phyloP scores from a whole-genome alignment of 2,888 invertebrate genomes.

The Microctonus aethiopoides region DNA sequence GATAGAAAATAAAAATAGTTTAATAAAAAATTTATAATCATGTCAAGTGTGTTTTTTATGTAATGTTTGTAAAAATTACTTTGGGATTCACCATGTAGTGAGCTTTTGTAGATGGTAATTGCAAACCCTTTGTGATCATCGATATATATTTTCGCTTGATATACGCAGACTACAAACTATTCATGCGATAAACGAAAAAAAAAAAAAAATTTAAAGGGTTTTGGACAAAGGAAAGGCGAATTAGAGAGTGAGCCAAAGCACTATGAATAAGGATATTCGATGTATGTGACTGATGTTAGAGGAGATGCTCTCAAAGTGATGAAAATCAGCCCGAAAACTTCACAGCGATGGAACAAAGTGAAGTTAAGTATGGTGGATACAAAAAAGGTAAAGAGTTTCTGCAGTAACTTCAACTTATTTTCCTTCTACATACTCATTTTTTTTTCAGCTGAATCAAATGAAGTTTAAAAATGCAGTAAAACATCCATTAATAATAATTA shows the following conservation, averaged over 20 bases:
- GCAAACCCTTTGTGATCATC: conserved; percentile 39
- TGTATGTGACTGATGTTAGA: conserved; percentile 22
- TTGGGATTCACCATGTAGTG: conserved; percentile 1
- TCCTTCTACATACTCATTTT: neutral
- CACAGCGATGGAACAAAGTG: neutral
- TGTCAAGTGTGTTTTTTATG: too few species aligned
- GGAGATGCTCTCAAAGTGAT: conserved; percentile 16
- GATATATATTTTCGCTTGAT: conserved; percentile 35
- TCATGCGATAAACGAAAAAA: conserved; percentile 22
- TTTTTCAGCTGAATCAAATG: neutral
- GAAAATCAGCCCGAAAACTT: conserved; percentile 25
- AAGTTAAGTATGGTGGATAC: conserved; percentile 19
- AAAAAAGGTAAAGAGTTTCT: conserved; percentile 15
- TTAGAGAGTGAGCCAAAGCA: conserved; percentile 35
- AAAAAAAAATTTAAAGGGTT: neutral
- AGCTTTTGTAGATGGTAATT: conserved; percentile 38
- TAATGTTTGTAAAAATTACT: neutral
- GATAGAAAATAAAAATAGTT: neutral
- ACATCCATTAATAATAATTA: neutral
- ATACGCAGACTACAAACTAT: conserved; percentile 4
- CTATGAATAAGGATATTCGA: conserved; percentile 18
- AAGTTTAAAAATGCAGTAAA: neutral
- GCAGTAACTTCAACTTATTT: conserved; percentile 16
- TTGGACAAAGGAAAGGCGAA: conserved; percentile 29
- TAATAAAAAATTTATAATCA: too few species aligned